Base-by-base conservation (phyloP, 2,888 invertebrate genomes). In the Eupeodes luniger region DNA sequence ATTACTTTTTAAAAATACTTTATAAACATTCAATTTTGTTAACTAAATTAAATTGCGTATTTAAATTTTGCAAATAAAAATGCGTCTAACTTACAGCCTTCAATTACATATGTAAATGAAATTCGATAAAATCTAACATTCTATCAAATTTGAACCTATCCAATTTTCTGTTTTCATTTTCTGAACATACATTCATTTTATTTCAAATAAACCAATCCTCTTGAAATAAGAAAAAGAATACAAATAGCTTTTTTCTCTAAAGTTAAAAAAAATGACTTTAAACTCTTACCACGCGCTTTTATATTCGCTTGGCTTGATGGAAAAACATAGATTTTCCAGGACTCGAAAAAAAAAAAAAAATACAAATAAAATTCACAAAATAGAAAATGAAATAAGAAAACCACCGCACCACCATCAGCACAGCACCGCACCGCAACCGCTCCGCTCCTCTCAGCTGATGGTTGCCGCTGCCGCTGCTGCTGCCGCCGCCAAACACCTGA, bases 401-500 rank as follows among this genome's bases (percentile, higher is more conserved):
- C 49, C 57, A 44, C 57, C 44, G 27, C 27, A 27, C 27, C 27
- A 27, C 27, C 27, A 27, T 27, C 27, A 27, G 27, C 27, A 27
- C 53, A 59, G 27, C 44, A 44, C 16, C 44, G 27, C 44, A 47
- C 16, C 44, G 34, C 72, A 27, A 44, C 16, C 44, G 27, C 44
- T 59, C 16, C 44, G 34, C 72, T 47, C 74, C 62, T 14, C 40
- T 4, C 55, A 27, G 27, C 27, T 27, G 27, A 27, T 27, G 27
- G 27, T 27, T 27, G 3, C 40, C 40, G 9, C 9, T 40, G 40
- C 40, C 40, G 4, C 9, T 9, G 40, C 40, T 40, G 40, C 36
- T 6, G 36, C 36, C 36, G 36, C 36, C 74, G 47, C 53, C 88
- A 81, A 88, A 78, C 88, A 88, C 88, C 88, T 84, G 88, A 88